Evolutionary conservation across 2,888 invertebrate species (phyloP).

Genomic region (Bellardia bayeri): DNA sequence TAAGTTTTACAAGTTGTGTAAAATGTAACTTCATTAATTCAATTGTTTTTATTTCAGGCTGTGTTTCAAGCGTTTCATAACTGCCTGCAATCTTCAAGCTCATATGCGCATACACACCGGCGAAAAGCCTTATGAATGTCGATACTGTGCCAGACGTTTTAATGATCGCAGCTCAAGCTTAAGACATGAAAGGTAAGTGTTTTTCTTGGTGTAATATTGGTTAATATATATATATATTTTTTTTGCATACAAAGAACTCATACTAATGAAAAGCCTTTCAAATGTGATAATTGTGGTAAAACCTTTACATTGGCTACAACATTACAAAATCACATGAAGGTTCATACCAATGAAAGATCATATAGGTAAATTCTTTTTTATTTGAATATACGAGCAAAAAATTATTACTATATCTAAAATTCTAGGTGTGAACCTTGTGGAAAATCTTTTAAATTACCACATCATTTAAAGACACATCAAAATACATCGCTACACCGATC

Average conservation of each 20-base stretch:
- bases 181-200: conserved; percentile 81
- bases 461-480: conserved; percentile 82
- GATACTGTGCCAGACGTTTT: conserved; percentile 79
- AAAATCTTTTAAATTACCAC: conserved; percentile 82
- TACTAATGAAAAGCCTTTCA: conserved; percentile 81
- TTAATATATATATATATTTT: background rate
- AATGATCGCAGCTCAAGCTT: conserved; percentile 82
- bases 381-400: background rate
- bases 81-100: conserved; percentile 78
- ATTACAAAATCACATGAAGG: conserved; percentile 79
- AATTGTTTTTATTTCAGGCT: conserved; percentile 72
- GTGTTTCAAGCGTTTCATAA: conserved; percentile 78
- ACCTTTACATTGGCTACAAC: conserved; percentile 80
- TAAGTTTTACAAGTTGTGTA: conserved; percentile 51
- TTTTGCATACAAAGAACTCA: conserved; percentile 72
- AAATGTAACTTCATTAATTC: background rate
- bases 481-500: conserved; percentile 76
- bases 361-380: conserved; percentile 74
- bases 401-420: background rate
- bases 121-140: conserved; percentile 79
- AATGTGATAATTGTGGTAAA: conserved; percentile 78
- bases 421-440: conserved; percentile 80
- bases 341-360: conserved; percentile 80
- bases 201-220: too few relatives aligned
- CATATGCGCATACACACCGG: conserved; percentile 81